Base-by-base conservation (phyloP, 1,140 invertebrate species). In the Cheumatopsyche charites region DNA sequence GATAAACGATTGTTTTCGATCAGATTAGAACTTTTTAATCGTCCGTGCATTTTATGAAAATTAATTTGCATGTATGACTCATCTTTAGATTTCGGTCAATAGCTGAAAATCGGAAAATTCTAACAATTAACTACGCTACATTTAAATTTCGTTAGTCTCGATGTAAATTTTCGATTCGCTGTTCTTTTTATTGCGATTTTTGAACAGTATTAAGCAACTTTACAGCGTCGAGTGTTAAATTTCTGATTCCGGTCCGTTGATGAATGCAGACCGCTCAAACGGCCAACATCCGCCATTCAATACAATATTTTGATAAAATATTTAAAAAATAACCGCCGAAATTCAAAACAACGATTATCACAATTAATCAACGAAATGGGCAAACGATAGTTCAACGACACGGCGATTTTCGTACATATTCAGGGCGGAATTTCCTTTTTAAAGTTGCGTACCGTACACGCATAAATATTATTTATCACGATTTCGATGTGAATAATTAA, bases 281-380 rank as follows among this genome's bases (percentile, higher is more conserved):
- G 55, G 55, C 21, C 55, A 23, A 58, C 55, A 25, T 58, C 55
- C 55, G 55, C 55, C 25, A 58, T 58, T 58, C 55, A 23, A 47
- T 47, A 47, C 13, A 47, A 7, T 13, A 47, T 47, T 47, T 47
- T 47, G 11, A 47, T 47, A 55, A 23, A 19, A 55, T 21, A 58
- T 25, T 9, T 25, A 52, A 52, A 15, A 17, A 17, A 52, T 17
- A 52, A 52, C 47, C 47, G 47, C 19, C 2, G 19, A 52, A 17
- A 52, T 52, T 52, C 15, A 65, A 65, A 66, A 21, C 63, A 66
- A 66, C 47, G 43, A 66, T 49, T 42, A 42, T 42, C 43, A 25
- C 29, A 43, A 68, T 68, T 68, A 68, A 68, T 68, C 66, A 68
- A 58, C 43, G 43, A 58, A 25, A 58, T 19, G 4, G 17, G 17